A percentile compares a stretch with the other conserved stretches of the same genome.
phyloP scores from a whole-genome alignment of 2,888 invertebrate genomes.

The Mylabris sibirica region DNA sequence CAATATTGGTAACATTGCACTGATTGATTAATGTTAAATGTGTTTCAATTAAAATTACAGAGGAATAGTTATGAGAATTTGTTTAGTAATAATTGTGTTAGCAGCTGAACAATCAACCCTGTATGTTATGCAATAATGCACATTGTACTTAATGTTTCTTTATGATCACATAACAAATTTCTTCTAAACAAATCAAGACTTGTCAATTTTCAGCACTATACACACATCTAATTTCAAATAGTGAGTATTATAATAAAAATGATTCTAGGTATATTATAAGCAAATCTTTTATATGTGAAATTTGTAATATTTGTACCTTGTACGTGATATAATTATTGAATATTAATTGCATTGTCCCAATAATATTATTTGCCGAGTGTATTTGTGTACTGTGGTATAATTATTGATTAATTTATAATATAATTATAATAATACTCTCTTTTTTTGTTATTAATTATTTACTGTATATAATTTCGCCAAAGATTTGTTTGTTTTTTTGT shows the following conservation, averaged over 20 bases:
- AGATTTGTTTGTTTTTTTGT: constrained; percentile 53
- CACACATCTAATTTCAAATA: constrained; percentile 28
- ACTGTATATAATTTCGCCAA: constrained; percentile 62
- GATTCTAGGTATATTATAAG: constrained; percentile 20
- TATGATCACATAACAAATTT: constrained; percentile 9
- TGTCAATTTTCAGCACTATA: constrained; percentile 27
- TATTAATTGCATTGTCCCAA: constrained; percentile 42
- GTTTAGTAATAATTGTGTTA: constrained; percentile 22
- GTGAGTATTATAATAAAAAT: constrained; percentile 37
- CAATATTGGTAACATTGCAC: constrained; percentile 24
- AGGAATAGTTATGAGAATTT: neutral
- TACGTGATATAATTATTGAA: constrained; percentile 52
- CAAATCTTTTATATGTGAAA: constrained; percentile 50
- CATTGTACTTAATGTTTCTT: constrained; percentile 26
- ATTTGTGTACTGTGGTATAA: constrained; percentile 36
- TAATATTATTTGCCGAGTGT: constrained; percentile 35
- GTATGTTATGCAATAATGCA: constrained; percentile 9
- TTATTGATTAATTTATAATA: constrained; percentile 40
- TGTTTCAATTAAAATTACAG: constrained; percentile 15
- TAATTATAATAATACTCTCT: constrained; percentile 44
- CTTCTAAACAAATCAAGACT: neutral
- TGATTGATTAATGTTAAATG: constrained; percentile 32
- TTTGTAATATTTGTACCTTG: constrained; percentile 55
- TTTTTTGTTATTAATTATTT: constrained; percentile 48
- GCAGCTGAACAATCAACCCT: constrained; percentile 31